phyloP scores from a whole-genome alignment of 1,140 invertebrate species.

The Proctacanthus coquilletti region DNA sequence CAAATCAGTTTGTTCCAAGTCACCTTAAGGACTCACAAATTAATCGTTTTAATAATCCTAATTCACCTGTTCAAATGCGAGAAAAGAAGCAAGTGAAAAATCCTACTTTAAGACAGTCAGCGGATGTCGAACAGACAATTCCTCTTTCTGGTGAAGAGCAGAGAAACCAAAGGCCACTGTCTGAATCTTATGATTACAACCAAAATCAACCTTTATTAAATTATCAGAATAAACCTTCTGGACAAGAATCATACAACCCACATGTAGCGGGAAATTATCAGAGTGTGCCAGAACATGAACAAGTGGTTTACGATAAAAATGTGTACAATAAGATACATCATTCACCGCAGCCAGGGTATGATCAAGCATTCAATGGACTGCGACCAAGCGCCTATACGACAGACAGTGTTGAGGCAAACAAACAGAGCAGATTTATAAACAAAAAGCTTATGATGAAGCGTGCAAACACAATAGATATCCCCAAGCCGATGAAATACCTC shows the following conservation, averaged over 20 bases:
- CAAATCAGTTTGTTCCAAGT: slow-evolving; percentile 19
- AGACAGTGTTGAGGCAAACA: no score
- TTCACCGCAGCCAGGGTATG: neutral
- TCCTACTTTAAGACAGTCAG: no score
- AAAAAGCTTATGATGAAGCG: slow-evolving; percentile 68
- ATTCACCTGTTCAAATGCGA: slow-evolving; percentile 2
- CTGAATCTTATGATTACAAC: no score
- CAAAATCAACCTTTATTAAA: no score
- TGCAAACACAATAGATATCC: slow-evolving; percentile 76
- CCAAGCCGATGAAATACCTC: slow-evolving; percentile 36
- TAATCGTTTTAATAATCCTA: no score
- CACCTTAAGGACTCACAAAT: slow-evolving; percentile 9
- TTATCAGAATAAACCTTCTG: no score
- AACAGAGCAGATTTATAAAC: slow-evolving; percentile 42
- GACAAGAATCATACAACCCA: no score
- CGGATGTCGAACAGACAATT: neutral
- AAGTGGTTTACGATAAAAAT: neutral
- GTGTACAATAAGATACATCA: neutral
- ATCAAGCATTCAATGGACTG: neutral
- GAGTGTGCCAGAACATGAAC: no score
- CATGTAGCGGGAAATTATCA: no score
- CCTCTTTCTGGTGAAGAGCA: no score
- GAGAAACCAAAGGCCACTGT: no score
- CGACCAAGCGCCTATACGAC: neutral
- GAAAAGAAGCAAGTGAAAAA: no score